Evolutionary conservation across 2,797 vertebrate species (phyloP), one percentile per base, ranked within the genome.

Genomic region (Lerista edwardsae): DNA sequence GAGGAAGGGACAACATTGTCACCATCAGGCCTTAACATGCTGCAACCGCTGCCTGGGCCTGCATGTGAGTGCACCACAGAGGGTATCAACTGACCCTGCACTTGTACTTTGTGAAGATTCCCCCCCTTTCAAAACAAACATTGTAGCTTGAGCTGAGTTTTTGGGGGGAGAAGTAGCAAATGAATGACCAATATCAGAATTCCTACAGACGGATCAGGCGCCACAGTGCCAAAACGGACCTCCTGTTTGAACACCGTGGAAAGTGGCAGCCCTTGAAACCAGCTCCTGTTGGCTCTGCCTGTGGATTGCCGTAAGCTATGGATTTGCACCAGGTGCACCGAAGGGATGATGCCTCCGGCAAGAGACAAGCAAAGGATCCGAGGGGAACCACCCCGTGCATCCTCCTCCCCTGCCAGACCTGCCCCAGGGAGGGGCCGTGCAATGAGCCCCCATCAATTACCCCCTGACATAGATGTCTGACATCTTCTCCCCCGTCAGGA

Each of bases 401-500:
- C 71, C 75, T 21, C 75, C 69, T 55, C 55, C 34, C 75, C 73
- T 15, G 39, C 11, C 51, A 82, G 59, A 47, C 29, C 21, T 34
- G 61, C 71, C 44, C 39, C 83, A 15, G 6, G 62, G 4, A 69
- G 15, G 29, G 47, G 57, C 73, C 69, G 71, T 57, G 19, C 0
- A 2, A 4, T 15, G 27, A 65, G 71, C 0, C 36, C 11, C 9
- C 1, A 10, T 57, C 51, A 34, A 59, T 94, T 97, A 97, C 97
- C 97, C 97, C 96, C 97, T 95, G 93, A 97, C 97, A 96, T 95
- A 98, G 95, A 97, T 97, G 96, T 98, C 98, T 94, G 97, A 98
- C 97, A 97, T 97, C 95, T 97, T 98, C 97, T 98, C 97, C 96
- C 97, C 98, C 75, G 94, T 97, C 97, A 98, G 97, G 96, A 97